A percentile compares a stretch with the other conserved stretches of the same genome.
phyloP scores from a whole-genome alignment of 2,113 vertebrate genomes.

The Stomatorhinus ivindoensis region DNA sequence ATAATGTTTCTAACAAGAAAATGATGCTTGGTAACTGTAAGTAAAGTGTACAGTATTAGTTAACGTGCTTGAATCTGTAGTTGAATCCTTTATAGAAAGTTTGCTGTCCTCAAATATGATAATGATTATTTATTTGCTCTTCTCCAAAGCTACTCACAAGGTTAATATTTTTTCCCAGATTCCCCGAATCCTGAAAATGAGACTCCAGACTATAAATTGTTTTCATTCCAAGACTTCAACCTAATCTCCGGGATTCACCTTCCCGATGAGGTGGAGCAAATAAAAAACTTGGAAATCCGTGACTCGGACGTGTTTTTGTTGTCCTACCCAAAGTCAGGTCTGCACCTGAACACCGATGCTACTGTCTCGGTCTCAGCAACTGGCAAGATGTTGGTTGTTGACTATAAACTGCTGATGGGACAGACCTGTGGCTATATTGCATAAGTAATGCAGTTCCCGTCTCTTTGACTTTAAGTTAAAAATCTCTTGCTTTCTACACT shows the following conservation, averaged over 20 bases:
- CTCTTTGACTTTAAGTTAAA: not conserved
- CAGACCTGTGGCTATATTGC: no score
- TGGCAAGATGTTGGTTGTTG: not conserved
- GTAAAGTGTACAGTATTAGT: not conserved
- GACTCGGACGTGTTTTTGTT: slow-evolving; percentile 46
- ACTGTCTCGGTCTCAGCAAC: not conserved
- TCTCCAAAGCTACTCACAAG: not conserved
- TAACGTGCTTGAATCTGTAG: not conserved
- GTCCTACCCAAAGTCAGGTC: slow-evolving; percentile 56
- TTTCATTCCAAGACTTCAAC: slow-evolving; percentile 34
- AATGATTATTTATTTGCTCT: not conserved
- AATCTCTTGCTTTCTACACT: not conserved
- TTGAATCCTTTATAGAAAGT: not conserved
- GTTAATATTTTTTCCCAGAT: not conserved
- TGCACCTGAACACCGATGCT: not conserved
- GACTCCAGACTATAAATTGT: slow-evolving; percentile 13
- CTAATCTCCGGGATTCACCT: slow-evolving; percentile 42
- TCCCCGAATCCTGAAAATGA: not conserved
- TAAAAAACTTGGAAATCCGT: slow-evolving; percentile 39
- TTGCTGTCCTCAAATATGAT: not conserved
- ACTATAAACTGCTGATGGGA: no score
- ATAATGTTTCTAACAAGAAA: not conserved
- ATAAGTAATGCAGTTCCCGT: not conserved
- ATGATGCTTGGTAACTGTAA: not conserved
- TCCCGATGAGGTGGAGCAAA: slow-evolving; percentile 42